Conservation (phyloP, 2,888 invertebrate genomes). For the Hecatera dysodea region DNA sequence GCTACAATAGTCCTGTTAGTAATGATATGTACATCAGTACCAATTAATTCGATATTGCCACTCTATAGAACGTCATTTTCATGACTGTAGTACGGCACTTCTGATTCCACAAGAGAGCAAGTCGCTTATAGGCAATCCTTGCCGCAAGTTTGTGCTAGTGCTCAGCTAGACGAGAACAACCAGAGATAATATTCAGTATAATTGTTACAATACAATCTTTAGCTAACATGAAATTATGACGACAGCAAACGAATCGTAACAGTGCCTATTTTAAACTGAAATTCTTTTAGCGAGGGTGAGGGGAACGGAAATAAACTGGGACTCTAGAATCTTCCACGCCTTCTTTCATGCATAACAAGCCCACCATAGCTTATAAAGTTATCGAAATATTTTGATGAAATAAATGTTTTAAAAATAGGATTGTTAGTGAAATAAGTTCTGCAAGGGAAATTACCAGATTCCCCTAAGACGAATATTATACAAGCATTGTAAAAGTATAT, state of each 20-base stretch:
- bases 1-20: too few species aligned
- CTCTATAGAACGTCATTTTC: too few species aligned
- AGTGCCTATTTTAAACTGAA: slow-evolving; percentile 3
- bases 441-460: background rate
- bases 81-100: too few species aligned
- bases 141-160: too few species aligned
- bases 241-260: background rate
- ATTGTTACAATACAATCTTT: background rate
- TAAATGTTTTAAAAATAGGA: background rate
- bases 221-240: background rate
- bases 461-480: background rate
- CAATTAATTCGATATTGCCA: too few species aligned
- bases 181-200: too few species aligned
- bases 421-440: background rate
- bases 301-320: background rate
- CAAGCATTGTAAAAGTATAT: background rate
- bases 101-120: too few species aligned
- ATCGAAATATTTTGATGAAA: background rate
- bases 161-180: too few species aligned
- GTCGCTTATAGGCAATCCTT: too few species aligned
- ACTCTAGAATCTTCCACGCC: background rate
- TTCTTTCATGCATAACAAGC: background rate
- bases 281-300: background rate
- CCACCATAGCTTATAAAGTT: background rate
- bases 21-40: too few species aligned